Evolutionary conservation across 2,888 invertebrate genomes (phyloP), one percentile per base, ranked within the genome.

Genomic region (Lepidocyrtinus sp.): DNA sequence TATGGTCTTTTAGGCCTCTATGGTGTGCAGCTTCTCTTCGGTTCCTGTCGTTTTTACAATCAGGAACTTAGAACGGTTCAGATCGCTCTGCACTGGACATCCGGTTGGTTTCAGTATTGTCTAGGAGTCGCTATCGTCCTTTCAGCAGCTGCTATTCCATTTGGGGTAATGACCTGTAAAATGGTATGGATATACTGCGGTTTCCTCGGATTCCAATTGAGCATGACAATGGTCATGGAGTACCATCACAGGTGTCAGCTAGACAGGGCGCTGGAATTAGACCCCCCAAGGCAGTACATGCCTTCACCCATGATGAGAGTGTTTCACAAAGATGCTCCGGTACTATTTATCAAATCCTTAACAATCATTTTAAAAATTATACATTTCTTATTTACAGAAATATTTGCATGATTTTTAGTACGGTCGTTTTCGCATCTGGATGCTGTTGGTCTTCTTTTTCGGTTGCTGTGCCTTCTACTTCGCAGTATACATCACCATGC

Each of bases 281-380:
- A 75, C n/a, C 82, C 82, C 0, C 62, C 50, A 5, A 17, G 82
- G 1, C 12, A 45, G 0, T 82, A 78, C 45, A n/a, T 82, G 0
- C 82, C 82, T 17, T 71, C 82, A 5, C 82, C 82, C 0, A 62
- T 82, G 7, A 78, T 82, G 82, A 61, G 82, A 0, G 0, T 82
- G 0, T 82, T 82, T 26, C 82, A 82, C 19, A 64, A n/a, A 15
- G 76, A 78, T 63, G 82, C 82, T 22, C 82, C 82, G 1, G 82
- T 82, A 24, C 15, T 27, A 61, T 25, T 24, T n/a, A 22, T 70
- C 24, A 15, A 61, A 25, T n/a, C 22, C 25, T 17, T 71, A 22
- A 50, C 5, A 22, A n/a, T 12, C 21, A 17, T 27, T 17, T 27
- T 3, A 2, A 15, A 27, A n/a, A 45, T 19, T 50, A 3, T 9